These are phyloP conservation scores for Tetrapedia diversipes DNA, from an alignment of 2,888 invertebrate species.

Conservation along the genomic window DNA sequence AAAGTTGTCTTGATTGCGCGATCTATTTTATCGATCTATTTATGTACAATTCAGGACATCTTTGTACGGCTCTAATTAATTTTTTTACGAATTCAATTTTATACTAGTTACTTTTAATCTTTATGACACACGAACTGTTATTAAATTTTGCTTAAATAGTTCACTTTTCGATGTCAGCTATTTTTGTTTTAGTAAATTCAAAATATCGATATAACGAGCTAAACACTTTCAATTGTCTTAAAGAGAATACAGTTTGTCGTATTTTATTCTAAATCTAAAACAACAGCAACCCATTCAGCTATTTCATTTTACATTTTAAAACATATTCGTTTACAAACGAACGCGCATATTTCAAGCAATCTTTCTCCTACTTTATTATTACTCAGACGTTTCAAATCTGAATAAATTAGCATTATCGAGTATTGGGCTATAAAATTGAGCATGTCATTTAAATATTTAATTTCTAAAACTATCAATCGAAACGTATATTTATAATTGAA, in stretches of 20 bases:
- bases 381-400: background rate
- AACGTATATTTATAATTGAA: background rate
- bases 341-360: constrained; percentile 60
- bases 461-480: background rate
- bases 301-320: constrained; percentile 46
- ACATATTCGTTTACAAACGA: constrained; percentile 56
- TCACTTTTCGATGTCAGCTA: constrained; percentile 14
- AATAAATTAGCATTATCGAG: background rate
- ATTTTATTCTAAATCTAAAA: constrained; percentile 55
- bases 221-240: constrained; percentile 19
- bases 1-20: too few species aligned
- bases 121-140: background rate
- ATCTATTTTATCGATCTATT: too few species aligned
- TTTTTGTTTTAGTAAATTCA: constrained; percentile 32
- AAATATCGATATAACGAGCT: constrained; percentile 28
- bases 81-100: too few species aligned
- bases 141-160: background rate
- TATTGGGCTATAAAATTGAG: too few species aligned
- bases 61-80: too few species aligned
- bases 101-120: background rate
- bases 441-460: background rate
- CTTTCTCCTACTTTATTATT: constrained; percentile 44
- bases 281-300: constrained; percentile 38
- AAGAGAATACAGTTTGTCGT: constrained; percentile 47
- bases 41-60: too few species aligned